Evolutionary conservation across 2,797 vertebrate genomes (phyloP), one percentile per base, ranked within the genome.

Genomic region (Anniella stebbinsi): DNA sequence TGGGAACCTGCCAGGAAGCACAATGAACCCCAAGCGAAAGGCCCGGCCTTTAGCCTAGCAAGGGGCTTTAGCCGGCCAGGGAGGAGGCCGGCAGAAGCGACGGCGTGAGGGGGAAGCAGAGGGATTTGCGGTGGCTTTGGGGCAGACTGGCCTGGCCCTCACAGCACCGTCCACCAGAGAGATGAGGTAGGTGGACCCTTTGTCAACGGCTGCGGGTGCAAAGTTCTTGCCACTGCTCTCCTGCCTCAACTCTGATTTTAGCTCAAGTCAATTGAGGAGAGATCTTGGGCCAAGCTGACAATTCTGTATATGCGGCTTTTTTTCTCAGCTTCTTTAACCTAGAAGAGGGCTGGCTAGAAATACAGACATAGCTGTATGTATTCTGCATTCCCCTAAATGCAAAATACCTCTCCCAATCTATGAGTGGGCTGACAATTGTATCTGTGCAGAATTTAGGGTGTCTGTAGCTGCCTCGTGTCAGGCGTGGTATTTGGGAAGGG

Each of bases 111-210:
- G 48, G 30, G 30, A 28, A 18, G 28, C 25, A 41, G 21, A 76
- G 80, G 85, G 70, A 54, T 87, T 75, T 30, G 33, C 86, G 4
- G 30, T 21, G 9, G 54, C 36, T 76, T 18, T 30, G 28, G 51
- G 41, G 48, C 70, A 67, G 8, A 18, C 15, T 28, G 41, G 2
- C 10, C 63, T 33, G 38, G 85, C 57, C 70, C n/a, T 25, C 12
- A 11, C 25, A 25, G n/a, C 85, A 41, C 60, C 2, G 36, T 67
- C 72, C 33, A 4, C 60, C 13, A 9, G 36, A 78, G 30, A 41
- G 13, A 90, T 90, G 89, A 87, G 86, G 89, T 87, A 84, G 38
- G 89, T 69, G 77, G n/a, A 13, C 18, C 33, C 10, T 6, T 38
- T 8, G n/a, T n/a, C 66, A 7, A 1, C 3, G 38, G 5, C 2